Evolutionary conservation across 1,140 invertebrate species (phyloP).

Genomic region (Aphelinus certus): DNA sequence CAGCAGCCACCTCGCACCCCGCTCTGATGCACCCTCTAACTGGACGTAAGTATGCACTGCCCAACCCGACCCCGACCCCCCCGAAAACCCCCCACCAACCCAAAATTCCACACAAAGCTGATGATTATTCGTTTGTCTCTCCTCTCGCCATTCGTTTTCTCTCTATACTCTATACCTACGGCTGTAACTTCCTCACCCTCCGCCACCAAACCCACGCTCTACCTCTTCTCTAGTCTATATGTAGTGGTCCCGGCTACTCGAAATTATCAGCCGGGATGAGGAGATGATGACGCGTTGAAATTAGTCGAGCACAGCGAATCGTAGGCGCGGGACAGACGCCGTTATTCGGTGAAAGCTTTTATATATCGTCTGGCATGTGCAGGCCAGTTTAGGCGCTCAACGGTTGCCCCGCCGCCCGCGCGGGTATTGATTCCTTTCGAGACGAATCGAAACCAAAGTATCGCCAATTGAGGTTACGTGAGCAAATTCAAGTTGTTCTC

Average conservation of each 20-base stretch:
- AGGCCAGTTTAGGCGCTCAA: no score
- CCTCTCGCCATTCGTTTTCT: constrained; percentile 25
- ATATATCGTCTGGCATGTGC: no score
- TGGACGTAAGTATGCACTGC: constrained; percentile 93
- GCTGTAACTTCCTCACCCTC: neutral
- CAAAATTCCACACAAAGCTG: constrained; percentile 15
- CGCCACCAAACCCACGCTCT: neutral
- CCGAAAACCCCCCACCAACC: constrained; percentile 41
- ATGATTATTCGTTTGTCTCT: constrained; percentile 44
- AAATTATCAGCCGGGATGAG: no score
- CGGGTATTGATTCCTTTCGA: no score
- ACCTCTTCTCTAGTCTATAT: constrained; percentile 10
- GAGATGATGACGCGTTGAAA: no score
- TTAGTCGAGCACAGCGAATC: no score
- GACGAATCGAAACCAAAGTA: no score
- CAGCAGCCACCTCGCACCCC: constrained; percentile 90
- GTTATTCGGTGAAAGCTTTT: no score
- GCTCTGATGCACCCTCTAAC: constrained; percentile 98
- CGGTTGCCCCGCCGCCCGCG: no score
- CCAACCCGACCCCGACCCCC: constrained; percentile 43
- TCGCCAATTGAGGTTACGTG: no score
- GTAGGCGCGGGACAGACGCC: no score
- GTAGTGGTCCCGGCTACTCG: neutral
- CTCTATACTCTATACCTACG: neutral
- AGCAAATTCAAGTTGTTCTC: no score